phyloP scores from a whole-genome alignment of 2,113 vertebrate species.

The Cariama cristata region DNA sequence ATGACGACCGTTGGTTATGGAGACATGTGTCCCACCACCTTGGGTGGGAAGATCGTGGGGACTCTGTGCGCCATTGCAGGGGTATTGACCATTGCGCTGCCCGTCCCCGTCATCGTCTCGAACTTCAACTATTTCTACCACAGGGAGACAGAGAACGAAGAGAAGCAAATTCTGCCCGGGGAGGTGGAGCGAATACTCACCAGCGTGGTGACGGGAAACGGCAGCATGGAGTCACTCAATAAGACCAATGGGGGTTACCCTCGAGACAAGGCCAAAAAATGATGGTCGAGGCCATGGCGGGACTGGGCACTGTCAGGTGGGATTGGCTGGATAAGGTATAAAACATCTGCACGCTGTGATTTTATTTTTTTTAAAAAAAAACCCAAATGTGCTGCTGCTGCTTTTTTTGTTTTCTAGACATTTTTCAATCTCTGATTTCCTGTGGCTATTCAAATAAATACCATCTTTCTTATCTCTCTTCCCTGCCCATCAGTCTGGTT shows the following conservation, averaged over 20 bases:
- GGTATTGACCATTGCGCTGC: constrained; percentile 94
- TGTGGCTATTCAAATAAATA: constrained; percentile 65
- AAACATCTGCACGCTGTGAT: constrained; percentile 1
- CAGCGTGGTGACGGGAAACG: constrained; percentile 35
- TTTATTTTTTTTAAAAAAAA: not conserved
- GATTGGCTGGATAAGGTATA: not conserved
- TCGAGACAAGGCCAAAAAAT: constrained; percentile 79
- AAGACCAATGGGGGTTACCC: constrained; percentile 84
- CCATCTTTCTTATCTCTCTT: constrained; percentile 67
- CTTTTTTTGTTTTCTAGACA: not conserved
- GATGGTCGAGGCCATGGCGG: not conserved
- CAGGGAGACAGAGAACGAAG: constrained; percentile 91
- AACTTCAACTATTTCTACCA: constrained; percentile 99
- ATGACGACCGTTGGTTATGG: constrained; percentile 99
- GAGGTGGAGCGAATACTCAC: constrained; percentile 77
- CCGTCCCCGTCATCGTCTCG: constrained; percentile 97
- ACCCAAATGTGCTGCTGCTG: constrained; percentile 14
- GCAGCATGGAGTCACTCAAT: constrained; percentile 85
- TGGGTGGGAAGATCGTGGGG: constrained; percentile 94
- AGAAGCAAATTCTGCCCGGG: constrained; percentile 81
- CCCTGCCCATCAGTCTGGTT: not conserved
- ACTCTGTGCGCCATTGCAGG: constrained; percentile 95
- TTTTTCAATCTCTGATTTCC: constrained; percentile 60
- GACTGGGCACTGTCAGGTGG: not conserved
- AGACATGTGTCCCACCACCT: constrained; percentile 94